Base-by-base conservation (phyloP, 2,113 vertebrate genomes). In the Sceloporus undulatus region DNA sequence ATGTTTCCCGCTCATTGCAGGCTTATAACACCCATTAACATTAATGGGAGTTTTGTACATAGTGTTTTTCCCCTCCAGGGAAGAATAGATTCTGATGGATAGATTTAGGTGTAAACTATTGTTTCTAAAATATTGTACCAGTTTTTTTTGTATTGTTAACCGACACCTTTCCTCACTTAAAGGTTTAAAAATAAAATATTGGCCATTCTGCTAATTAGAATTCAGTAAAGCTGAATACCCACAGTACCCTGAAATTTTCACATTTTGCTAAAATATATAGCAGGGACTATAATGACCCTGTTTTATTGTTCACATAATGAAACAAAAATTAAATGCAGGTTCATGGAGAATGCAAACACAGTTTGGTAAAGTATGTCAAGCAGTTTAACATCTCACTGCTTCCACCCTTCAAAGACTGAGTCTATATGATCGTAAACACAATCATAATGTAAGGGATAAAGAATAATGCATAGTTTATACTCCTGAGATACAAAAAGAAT, bases 41-140 rank as follows among this genome's bases (percentile, higher is more conserved):
- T 93, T 95, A 94, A 93, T 92, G 83, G 88, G 62, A 93, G 80
- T 87, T 73, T 1, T 91, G 91, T 91, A 93, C 74, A 89, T 91
- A 92, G 86, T 59, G 85, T 80, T 79, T 54, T 71, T 82, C 62
- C 82, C 68, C 90, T 91, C 92, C 65, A 89, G 90, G 85, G 90
- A 84, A 87, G 87, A 89, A 91, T 89, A 92, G 89, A 91, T 87
- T 91, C 88, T 95, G 91, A 82, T 92, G 90, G 85, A 92, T 84
- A 81, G 87, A 93, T 90, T 93, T 91, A 91, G 68, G 86, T 75
- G 62, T 93, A 95, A 95, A 93, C 93, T 95, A 94, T 1, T 89
- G 89, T 89, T 94, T 90, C 90, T 91, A 94, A 94, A 93, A 94
- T 91, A 91, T 91, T 93, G 48, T 77, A 84, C 90, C 87, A 40